Evolutionary conservation across 1,140 invertebrate genomes (phyloP).

Genomic region (Copidosoma floridanum): DNA sequence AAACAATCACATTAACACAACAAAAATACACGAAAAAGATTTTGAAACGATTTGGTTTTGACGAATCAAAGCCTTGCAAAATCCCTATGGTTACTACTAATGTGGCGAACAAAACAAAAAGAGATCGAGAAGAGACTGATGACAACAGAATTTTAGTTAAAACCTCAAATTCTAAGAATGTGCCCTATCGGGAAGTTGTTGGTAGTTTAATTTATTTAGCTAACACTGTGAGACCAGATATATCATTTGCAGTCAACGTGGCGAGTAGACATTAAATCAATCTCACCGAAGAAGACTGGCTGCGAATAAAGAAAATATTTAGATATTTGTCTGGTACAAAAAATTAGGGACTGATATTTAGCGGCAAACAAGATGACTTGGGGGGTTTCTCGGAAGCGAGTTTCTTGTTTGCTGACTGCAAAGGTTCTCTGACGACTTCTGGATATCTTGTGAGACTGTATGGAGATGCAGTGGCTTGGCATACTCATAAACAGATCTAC

Average conservation of each 20-base stretch:
- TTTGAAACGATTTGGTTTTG: neutral
- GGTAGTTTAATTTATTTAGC: neutral
- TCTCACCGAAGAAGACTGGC: neutral
- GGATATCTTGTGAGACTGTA: constrained; percentile 13
- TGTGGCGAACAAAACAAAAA: constrained; percentile 10
- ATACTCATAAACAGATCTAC: constrained; percentile 9
- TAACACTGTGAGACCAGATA: neutral
- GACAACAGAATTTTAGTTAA: neutral
- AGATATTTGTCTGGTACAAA: constrained; percentile 8
- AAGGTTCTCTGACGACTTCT: constrained; percentile 6
- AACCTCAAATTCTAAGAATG: neutral
- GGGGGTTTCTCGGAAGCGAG: constrained; percentile 8
- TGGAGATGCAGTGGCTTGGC: constrained; percentile 11
- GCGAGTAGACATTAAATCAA: neutral
- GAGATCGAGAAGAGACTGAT: neutral
- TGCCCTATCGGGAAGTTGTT: constrained; percentile 1
- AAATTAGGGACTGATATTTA: neutral
- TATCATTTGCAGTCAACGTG: neutral
- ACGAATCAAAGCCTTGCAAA: constrained; percentile 1
- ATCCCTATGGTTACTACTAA: constrained; percentile 15
- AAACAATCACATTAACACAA: neutral
- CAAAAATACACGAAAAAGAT: neutral
- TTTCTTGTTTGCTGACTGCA: constrained; percentile 20
- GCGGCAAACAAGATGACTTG: neutral
- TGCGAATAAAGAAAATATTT: neutral